Evolutionary conservation across 2,113 vertebrate species (phyloP).

Genomic region (Gnathonemus longibarbis): DNA sequence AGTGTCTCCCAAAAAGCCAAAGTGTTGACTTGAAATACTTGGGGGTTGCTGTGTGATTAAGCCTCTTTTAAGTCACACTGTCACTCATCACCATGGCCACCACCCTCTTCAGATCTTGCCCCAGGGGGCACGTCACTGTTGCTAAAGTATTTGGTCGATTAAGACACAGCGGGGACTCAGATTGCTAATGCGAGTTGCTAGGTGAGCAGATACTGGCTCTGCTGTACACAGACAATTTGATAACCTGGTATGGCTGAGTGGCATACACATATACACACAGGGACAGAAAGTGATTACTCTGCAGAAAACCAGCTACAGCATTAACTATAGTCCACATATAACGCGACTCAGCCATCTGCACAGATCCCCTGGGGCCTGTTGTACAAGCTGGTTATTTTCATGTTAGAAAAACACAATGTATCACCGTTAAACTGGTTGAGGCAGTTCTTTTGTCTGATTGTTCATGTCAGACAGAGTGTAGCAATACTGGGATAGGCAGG

Average conservation of each 20-base stretch:
- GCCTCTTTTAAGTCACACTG: constrained; percentile 54
- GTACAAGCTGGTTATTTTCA: constrained; percentile 14
- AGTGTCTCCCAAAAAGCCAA: background rate
- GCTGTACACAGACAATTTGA: background rate
- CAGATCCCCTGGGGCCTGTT: background rate
- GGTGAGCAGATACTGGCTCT: background rate
- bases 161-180: constrained; percentile 25
- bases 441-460: constrained; percentile 44
- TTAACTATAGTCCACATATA: constrained; percentile 18
- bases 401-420: constrained; percentile 7
- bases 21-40: constrained; percentile 58
- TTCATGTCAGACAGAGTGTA: constrained; percentile 38
- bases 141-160: constrained; percentile 30
- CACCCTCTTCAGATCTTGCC: constrained; percentile 43
- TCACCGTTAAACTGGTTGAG: constrained; percentile 49
- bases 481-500: constrained; percentile 23
- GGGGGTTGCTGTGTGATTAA: constrained; percentile 64
- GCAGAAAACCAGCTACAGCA: constrained; percentile 29
- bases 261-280: constrained; percentile 20
- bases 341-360: background rate
- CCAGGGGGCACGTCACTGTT: constrained; percentile 51
- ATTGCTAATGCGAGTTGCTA: background rate
- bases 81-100: constrained; percentile 53
- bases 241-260: background rate
- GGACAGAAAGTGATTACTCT: constrained; percentile 41